Percentiles rank a stretch among this genome's conserved stretches.
Conservation (phyloP, 2,113 vertebrate species). For the Cephalopterus ornatus region DNA sequence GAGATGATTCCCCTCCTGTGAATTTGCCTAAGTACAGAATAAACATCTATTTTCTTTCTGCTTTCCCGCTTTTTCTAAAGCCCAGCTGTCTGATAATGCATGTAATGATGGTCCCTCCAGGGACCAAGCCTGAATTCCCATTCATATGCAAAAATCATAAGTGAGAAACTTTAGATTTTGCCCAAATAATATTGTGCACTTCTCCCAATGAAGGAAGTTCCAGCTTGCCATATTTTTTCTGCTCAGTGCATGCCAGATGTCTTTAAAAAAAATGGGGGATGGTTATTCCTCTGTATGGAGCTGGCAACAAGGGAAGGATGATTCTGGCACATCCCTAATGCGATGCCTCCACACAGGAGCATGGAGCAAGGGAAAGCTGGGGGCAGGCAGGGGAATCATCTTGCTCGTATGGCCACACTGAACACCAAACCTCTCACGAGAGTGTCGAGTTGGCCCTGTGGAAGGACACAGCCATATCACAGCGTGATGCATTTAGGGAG, state of each 20-base stretch:
- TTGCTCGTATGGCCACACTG: rapidly evolving
- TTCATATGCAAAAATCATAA: conserved; percentile 64
- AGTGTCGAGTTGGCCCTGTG: rapidly evolving
- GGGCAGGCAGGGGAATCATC: too few species aligned
- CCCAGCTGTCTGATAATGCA: conserved; percentile 76
- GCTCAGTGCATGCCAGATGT: not conserved
- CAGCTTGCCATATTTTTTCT: conserved; percentile 6
- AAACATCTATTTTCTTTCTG: conserved; percentile 68
- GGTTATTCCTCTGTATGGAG: not conserved
- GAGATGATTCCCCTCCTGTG: conserved; percentile 59
- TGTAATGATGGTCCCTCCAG: conserved; percentile 64
- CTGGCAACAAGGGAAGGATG: not conserved
- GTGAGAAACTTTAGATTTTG: conserved; percentile 52
- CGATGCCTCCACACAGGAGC: rapidly evolving
- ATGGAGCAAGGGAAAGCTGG: not conserved
- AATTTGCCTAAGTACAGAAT: conserved; percentile 73
- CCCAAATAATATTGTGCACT: conserved; percentile 24
- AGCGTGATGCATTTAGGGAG: not conserved
- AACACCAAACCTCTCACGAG: not conserved
- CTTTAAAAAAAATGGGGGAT: not conserved
- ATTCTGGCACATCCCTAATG: rapidly evolving
- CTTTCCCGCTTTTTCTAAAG: conserved; percentile 70
- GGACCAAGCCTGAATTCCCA: conserved; percentile 64
- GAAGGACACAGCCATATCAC: not conserved
- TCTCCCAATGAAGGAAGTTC: conserved; percentile 22